These are phyloP conservation scores for Orcinus orca DNA, from an alignment of 2,113 vertebrate genomes.

Conservation along the genomic window DNA sequence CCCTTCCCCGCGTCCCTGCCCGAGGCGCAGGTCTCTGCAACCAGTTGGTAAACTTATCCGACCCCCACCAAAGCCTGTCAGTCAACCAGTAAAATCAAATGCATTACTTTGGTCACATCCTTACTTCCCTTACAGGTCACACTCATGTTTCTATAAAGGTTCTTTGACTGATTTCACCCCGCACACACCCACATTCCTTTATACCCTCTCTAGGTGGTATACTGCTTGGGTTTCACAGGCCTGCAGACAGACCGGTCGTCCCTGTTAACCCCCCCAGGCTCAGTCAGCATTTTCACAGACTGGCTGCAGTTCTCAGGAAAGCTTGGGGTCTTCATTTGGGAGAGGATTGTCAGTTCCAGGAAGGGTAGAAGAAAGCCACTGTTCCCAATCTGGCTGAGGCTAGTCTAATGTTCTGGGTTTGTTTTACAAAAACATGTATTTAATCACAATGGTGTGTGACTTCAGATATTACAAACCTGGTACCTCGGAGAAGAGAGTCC, in stretches of 20 bases:
- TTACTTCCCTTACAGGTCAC: neutral
- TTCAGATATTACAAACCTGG: neutral
- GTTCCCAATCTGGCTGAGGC: neutral
- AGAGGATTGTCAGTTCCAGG: neutral
- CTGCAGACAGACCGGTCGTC: neutral
- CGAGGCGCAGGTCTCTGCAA: neutral
- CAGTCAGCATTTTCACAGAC: neutral
- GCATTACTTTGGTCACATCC: neutral
- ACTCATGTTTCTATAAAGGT: neutral
- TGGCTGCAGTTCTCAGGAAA: neutral
- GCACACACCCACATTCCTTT: neutral
- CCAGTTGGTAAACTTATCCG: neutral
- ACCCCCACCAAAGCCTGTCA: neutral
- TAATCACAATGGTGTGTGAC: neutral
- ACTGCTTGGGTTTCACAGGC: neutral
- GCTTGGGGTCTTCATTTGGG: neutral
- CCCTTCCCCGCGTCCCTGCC: neutral
- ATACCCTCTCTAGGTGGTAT: neutral
- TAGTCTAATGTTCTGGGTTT: neutral
- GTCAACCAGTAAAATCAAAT: constrained; percentile 33
- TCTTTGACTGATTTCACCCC: neutral
- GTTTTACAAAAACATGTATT: neutral
- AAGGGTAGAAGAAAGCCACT: neutral
- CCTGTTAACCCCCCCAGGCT: neutral
- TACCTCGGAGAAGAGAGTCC: neutral